A percentile compares a stretch with the other conserved stretches of the same genome.
phyloP scores from a whole-genome alignment of 2,888 invertebrate species.

The Silvanus unidentatus region DNA sequence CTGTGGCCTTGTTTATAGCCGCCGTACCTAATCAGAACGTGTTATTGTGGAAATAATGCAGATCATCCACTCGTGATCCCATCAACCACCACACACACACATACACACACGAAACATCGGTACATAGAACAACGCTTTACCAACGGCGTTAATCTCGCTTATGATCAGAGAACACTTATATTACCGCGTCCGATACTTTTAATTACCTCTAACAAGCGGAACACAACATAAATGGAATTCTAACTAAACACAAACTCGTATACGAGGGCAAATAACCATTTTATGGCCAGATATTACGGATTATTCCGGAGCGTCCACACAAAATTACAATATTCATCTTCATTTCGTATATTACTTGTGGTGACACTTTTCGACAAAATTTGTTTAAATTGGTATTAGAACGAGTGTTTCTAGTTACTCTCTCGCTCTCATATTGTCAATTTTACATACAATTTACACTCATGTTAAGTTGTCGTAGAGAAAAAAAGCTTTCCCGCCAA shows the following conservation, averaged over 20 bases:
- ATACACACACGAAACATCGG: too few species aligned
- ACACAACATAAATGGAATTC: too few species aligned
- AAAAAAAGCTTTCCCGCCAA: conserved; percentile 33
- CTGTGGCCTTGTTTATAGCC: conserved; percentile 25
- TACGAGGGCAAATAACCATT: too few species aligned
- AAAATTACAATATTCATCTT: too few species aligned
- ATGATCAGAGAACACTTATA: conserved; percentile 22
- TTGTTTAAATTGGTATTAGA: too few species aligned
- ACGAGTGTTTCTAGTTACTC: too few species aligned
- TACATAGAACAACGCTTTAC: conserved; percentile 8
- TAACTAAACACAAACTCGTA: too few species aligned
- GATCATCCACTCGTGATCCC: conserved; percentile 30
- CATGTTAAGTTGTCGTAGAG: conserved; percentile 27
- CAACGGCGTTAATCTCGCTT: conserved; percentile 20
- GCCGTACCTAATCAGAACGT: conserved; percentile 29
- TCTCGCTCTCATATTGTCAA: too few species aligned
- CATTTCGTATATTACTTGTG: too few species aligned
- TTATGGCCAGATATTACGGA: too few species aligned
- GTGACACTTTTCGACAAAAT: too few species aligned
- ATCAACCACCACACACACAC: conserved; percentile 20
- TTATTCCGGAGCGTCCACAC: too few species aligned
- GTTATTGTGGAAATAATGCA: conserved; percentile 32
- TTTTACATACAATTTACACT: conserved; percentile 31
- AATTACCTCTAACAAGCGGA: conserved; percentile 15
- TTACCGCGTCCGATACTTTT: conserved; percentile 23